Base-by-base conservation (phyloP, 2,888 invertebrate genomes). In the Rhaphigaster nebulosa region DNA sequence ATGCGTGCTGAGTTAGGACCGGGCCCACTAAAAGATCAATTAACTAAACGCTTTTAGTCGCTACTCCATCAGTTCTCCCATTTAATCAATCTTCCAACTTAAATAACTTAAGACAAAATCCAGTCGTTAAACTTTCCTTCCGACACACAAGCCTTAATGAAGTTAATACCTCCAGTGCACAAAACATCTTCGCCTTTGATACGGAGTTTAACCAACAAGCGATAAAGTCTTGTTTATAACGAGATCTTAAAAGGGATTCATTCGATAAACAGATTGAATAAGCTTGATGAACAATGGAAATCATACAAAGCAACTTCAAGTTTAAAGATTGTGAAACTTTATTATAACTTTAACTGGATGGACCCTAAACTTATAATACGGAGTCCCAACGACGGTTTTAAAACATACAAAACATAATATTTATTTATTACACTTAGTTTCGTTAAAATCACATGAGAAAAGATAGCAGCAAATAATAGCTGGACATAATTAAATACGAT, bases 101-200 rank as follows among this genome's bases (percentile, higher is more conserved):
- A 70, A 70, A 70, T 70, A 70, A 34, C 70, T 34, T 34, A 70
- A 70, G 70, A 70, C 18, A 6, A 70, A 70, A 70, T 70, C 70
- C 70, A 70, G 70, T 34, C 70, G 70, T 34, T 70, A 70, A 70
- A 70, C 70, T 70, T 70, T 18, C 5, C 70, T 70, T 5, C 70
- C 1, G 20, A 18, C 3, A 18, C 3, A n/a, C 60, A n/a, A n/a
- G n/a, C n/a, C 60, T 60, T 60, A 60, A 60, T 60, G 29, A 60
- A 60, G 13, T 60, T 60, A 12, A 60, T 60, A 10, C 60, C 56
- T 26, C 56, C 26, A 23, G 26, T 26, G 8, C 29, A 60, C 60
- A 70, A 70, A 70, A 70, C 70, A 70, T 70, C 70, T 29, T 34
- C 29, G 34, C 15, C 70, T 70, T 70, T 70, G 70, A 70, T 34